Evolutionary conservation across 1,140 invertebrate genomes (phyloP), one percentile per base, ranked within the genome.

Genomic region (Eufriesea mexicana): DNA sequence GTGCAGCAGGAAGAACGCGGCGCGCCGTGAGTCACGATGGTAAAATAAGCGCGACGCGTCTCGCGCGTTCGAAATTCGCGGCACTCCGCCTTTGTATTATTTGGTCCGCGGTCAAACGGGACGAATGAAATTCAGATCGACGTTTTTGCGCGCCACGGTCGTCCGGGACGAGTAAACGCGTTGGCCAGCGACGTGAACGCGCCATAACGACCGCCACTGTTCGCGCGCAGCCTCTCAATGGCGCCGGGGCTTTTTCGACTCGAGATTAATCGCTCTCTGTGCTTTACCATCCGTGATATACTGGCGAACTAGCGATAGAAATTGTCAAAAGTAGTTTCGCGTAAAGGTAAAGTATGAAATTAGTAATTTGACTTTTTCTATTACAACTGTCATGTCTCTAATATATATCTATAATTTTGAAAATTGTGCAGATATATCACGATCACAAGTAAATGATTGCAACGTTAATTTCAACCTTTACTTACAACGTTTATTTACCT

Each of bases 131-230:
- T 66, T 76, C 49, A 23, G 55, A 70, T 51, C 16, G 49, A 28
- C 2, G 45, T 61, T 80, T 73, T 73, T 66, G 20, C 18, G 5
- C n/a, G 14, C 0, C 14, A 28, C 9, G 14, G 0, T 18, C 7
- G 10, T 62, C 16, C 10, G 23, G 5, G 18, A 9, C 66, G 20
- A 47, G 28, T 42, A 16, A 75, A 83, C 54, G 55, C 71, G 71
- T 84, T 86, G 72, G 73, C 59, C 54, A 83, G 70, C 67, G 84
- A 78, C 79, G 84, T 73, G 35, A 35, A 62, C 66, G 74, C 16
- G 18, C 74, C 57, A 86, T 86, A 88, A 88, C 61, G 81, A 77
- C 61, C 54, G 23, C 62, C 70, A 80, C 82, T 88, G 85, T 88
- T 84, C 70, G 25, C 35, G 73, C n/a, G 64, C 67, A 77, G 55